Base-by-base conservation (phyloP, 2,888 invertebrate genomes). In the Acrocera orbiculus region DNA sequence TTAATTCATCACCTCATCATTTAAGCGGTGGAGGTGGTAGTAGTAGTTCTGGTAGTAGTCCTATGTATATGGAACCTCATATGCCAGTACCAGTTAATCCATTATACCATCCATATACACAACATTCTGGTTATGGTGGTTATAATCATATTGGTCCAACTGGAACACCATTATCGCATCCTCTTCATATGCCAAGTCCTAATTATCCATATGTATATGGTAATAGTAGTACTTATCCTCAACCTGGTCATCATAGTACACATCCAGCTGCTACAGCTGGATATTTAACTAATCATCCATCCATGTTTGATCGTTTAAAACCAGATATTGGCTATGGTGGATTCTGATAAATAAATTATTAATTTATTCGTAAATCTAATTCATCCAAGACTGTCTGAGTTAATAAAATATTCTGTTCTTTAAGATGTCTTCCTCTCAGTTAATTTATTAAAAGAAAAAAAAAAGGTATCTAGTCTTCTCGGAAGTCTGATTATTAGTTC, bases 121-220 rank as follows among this genome's bases (percentile, higher is more conserved):
- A 57, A 17, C 47, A 48, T 39, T 38, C 48, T 19, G 41, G 53
- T 30, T 46, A 44, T 35, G 28, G 36, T 14, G 41, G 49, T 17
- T 61, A 62, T 42, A 46, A 49, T 22, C 52, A 47, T 15, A 39
- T 42, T 16, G 40, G 41, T 20, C 54, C 64, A 25, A 56, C 69
- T 27, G 67, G 70, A 27, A 65, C 69, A 38, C n/a, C n/a, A n/a
- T n/a, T n/a, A n/a, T n/a, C n/a, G n/a, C n/a, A n/a, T n/a, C n/a
- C n/a, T n/a, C 61, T 75, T 43, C 75, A 75, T 52, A 67, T 76
- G 53, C 74, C 76, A 30, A 71, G 72, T 51, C 72, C 76, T 23
- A 74, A 74, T 51, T 77, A 76, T 55, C 72, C 75, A 1, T 70
- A 70, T 28, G 58, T 61, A 16, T 58, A 62, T 25, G 57, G 59